Evolutionary conservation across 2,888 invertebrate genomes (phyloP), one percentile per base, ranked within the genome.

Genomic region (Mythimna ferrago): DNA sequence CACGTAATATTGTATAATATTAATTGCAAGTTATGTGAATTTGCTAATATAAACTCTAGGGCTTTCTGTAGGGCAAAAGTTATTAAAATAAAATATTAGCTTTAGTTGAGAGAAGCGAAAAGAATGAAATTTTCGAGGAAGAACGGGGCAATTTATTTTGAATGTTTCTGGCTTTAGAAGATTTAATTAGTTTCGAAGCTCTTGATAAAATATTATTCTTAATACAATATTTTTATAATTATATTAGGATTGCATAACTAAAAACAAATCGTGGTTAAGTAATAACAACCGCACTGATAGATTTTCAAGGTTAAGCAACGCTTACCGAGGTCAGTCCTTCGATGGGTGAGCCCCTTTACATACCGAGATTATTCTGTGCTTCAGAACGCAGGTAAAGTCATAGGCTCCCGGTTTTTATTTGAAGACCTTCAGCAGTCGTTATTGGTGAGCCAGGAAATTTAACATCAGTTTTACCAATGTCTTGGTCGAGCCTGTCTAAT

Each of bases 1-100:
- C 69, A 66, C 76, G 56, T 78, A 73, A 73, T 64, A 64, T 81
- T 71, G 41, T 66, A 60, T 60, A 53, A 69, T 69, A 81, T 71
- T 71, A 79, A 82, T 84, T 81, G 66, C 32, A 14, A n/a, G 51
- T 76, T 79, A 82, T 61, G 63, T 66, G 65, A 84, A 35, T 19
- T 63, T 58, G 21, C 32, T 66, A 32, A 35, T 66, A 4, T 61
- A n/a, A 53, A 53, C n/a, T 64, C 9, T 53, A 53, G n/a, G 32
- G 21, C 16, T 56, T 53, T 56, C n/a, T 44, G 9, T 26, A 41
- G 51, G 14, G n/a, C 38, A 11, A 51, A 53, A 14, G 11, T 64
- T 26, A 65, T 61, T 61, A 11, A 26, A 66, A 66, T 41, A 61
- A 26, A 26, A 54, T 53, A 6, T 78, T 44, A 38, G 9, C 32